phyloP scores from a whole-genome alignment of 2,797 vertebrate species.

The Heterohyrax brucei region DNA sequence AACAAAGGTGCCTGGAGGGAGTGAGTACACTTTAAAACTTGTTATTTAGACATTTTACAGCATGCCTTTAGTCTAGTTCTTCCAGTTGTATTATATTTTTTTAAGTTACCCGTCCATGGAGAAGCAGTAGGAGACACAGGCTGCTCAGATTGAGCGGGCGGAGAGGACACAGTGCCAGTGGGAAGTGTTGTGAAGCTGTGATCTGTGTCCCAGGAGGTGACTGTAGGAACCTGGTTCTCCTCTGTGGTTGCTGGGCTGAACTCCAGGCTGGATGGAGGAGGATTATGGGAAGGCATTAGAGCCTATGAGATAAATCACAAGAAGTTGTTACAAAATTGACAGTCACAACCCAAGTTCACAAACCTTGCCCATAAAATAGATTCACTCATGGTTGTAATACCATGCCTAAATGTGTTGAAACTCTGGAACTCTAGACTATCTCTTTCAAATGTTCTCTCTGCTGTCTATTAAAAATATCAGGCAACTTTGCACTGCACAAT shows the following conservation, averaged over 20 bases:
- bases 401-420: neutral
- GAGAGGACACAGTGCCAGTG: slow-evolving; percentile 23
- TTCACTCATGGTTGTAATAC: neutral
- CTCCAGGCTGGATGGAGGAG: slow-evolving; percentile 81
- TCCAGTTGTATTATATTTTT: neutral
- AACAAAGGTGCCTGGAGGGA: neutral
- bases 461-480: neutral
- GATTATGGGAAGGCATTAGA: slow-evolving; percentile 84
- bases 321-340: neutral
- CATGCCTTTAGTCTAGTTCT: neutral
- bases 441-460: slow-evolving; percentile 31
- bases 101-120: slow-evolving; percentile 86
- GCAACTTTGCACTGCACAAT: neutral
- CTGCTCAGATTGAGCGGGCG: slow-evolving; percentile 35
- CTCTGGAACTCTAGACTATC: neutral
- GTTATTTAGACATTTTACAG: neutral
- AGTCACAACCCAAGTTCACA: neutral
- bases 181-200: slow-evolving; percentile 67
- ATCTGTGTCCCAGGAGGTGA: slow-evolving; percentile 68
- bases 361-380: slow-evolving; percentile 4
- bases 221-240: slow-evolving; percentile 66
- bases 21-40: neutral
- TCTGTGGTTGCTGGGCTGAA: slow-evolving; percentile 65
- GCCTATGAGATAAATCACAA: slow-evolving; percentile 87
- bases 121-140: slow-evolving; percentile 50